Evolutionary conservation across 64 coral and sea anemone species (phyloP), one percentile per base, ranked within the genome.

Genomic region (Montipora foliosa): DNA sequence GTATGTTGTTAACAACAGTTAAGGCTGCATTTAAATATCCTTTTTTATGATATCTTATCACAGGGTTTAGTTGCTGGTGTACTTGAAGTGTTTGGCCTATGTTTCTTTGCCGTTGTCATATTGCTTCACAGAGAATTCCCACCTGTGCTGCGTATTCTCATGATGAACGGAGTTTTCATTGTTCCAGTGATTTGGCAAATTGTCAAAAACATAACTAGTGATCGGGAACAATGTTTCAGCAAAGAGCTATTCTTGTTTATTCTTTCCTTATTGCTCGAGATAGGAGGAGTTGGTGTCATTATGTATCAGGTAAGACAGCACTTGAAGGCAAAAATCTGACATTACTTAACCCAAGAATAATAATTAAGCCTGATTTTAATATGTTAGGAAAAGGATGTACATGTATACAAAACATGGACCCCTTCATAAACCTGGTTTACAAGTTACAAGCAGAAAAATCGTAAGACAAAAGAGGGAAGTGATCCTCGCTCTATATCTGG

Each of bases 31-130:
- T 14, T 14, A 17, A 60, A 60, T 24, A n/a, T 11, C 13, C 75
- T 77, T 58, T 7, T 11, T n/a, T 47, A 11, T 57, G 29, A 25
- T 24, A 21, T 81, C 44, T 73, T 89, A 20, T 81, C 46, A 3
- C 92, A 94, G 93, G 74, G 66, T 78, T 61, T 94, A 3, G 0
- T 84, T 6, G 87, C 44, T 61, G 84, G 77, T 77, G 15, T 83
- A 1, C 24, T 95, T 14, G 94, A 95, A 95, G 90, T 95, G 9
- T 60, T 60, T 83, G 83, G 94, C 9, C 90, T 95, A 8, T 95
- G 83, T 11, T 92, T 77, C 50, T 89, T 95, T 45, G 11, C 57
- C 3, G 13, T 92, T 13, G 68, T 91, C 6, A 71, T 85, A 44
- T n/a, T 95, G 8, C 51, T 86, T 20, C 8, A 77, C 1, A 20